Evolutionary conservation across 1,140 invertebrate genomes (phyloP).

Genomic region (Habropoda laboriosa): DNA sequence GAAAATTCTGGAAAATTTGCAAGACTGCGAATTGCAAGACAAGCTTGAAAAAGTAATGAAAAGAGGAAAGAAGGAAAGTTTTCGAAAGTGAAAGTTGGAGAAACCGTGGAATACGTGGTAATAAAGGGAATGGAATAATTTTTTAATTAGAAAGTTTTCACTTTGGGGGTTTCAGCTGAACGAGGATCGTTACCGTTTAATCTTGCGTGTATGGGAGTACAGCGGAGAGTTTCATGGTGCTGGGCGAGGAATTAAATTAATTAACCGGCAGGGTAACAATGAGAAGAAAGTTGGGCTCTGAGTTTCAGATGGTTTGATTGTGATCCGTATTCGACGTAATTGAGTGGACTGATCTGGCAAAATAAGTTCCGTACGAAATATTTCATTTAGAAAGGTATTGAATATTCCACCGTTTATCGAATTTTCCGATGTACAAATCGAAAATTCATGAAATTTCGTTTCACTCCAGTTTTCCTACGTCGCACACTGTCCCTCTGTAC

Average conservation of each 20-base stretch:
- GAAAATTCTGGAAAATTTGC: too few species aligned
- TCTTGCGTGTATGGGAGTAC: neutral
- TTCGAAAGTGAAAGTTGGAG: too few species aligned
- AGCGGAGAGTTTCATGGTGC: neutral
- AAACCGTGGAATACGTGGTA: too few species aligned
- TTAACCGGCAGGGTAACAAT: neutral
- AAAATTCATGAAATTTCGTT: too few species aligned
- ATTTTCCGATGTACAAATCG: neutral
- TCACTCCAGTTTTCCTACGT: too few species aligned
- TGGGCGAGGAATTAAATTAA: neutral
- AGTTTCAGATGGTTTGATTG: neutral
- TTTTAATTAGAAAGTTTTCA: constrained; percentile 17
- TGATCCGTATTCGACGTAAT: neutral
- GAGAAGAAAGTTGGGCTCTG: neutral
- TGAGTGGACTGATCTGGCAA: too few species aligned
- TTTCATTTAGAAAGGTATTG: too few species aligned
- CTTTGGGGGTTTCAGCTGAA: neutral
- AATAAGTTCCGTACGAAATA: too few species aligned
- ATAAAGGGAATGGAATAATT: too few species aligned
- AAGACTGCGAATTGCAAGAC: too few species aligned
- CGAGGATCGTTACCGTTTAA: neutral
- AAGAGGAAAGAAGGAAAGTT: neutral
- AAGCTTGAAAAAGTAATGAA: too few species aligned
- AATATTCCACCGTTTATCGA: neutral
- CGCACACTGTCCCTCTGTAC: too few species aligned